A percentile compares a stretch with the other conserved stretches of the same genome.
Conservation (phyloP, 2,888 invertebrate species). For the Nineta flava region DNA sequence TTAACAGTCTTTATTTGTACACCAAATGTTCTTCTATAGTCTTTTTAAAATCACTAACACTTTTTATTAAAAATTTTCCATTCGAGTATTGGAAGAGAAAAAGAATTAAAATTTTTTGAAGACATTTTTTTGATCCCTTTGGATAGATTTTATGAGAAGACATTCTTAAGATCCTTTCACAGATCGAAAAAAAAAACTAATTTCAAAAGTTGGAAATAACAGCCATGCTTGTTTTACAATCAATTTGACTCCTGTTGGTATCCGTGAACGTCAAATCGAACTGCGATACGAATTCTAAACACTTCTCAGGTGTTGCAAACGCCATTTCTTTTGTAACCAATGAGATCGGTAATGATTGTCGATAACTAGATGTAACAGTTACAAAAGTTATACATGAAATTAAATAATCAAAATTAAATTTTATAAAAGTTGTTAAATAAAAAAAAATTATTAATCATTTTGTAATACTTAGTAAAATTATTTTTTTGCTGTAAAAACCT, state of each 20-base stretch:
- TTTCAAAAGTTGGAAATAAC: constrained; percentile 38
- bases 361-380: constrained; percentile 66
- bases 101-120: no score
- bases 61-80: no score
- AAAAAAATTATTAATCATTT: neutral
- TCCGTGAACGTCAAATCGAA: constrained; percentile 61
- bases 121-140: no score
- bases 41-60: no score
- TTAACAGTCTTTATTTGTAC: no score
- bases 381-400: constrained; percentile 10
- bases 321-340: constrained; percentile 79
- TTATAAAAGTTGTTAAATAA: neutral
- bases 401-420: neutral
- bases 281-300: constrained; percentile 74
- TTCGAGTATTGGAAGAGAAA: no score
- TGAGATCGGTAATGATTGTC: constrained; percentile 76
- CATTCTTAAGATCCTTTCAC: no score
- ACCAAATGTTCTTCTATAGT: no score
- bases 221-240: constrained; percentile 74
- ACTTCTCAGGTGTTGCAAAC: constrained; percentile 69
- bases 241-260: constrained; percentile 54
- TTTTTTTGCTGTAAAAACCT: constrained; percentile 1
- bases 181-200: constrained; percentile 10
- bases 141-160: no score
- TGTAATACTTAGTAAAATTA: constrained; percentile 2